Evolutionary conservation across 2,113 vertebrate genomes (phyloP).

Genomic region (Lophius piscatorius): DNA sequence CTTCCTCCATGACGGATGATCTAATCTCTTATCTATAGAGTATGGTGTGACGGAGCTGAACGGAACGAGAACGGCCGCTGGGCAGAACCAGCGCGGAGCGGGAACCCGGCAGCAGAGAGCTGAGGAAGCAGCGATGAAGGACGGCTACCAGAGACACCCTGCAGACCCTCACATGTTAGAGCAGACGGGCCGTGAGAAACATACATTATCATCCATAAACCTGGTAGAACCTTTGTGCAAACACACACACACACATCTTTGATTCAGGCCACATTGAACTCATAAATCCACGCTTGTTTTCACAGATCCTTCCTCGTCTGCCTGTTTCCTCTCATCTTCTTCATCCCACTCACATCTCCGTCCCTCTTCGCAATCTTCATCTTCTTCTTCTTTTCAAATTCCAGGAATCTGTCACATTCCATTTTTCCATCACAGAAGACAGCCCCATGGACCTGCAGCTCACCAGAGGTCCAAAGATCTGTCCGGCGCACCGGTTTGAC

Average conservation of each 20-base stretch:
- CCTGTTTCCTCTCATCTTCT: conserved; percentile 40
- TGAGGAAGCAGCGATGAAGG: conserved; percentile 70
- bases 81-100: conserved; percentile 38
- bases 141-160: conserved; percentile 72
- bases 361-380: too few species aligned
- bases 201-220: conserved; percentile 31
- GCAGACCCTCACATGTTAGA: conserved; percentile 44
- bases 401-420: conserved; percentile 60
- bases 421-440: conserved; percentile 61
- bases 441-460: conserved; percentile 31
- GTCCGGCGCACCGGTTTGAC: conserved; percentile 39
- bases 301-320: conserved; percentile 51
- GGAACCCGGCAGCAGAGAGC: conserved; percentile 57
- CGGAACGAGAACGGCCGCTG: conserved; percentile 16
- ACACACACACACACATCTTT: conserved; percentile 9
- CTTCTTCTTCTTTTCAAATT: conserved; percentile 60
- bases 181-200: conserved; percentile 27
- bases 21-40: too few species aligned
- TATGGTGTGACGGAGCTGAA: too few species aligned
- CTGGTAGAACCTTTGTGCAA: conserved; percentile 3
- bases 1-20: too few species aligned
- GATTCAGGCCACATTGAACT: conserved; percentile 19
- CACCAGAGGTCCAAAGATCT: conserved; percentile 52
- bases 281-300: conserved; percentile 48
- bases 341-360: conserved; percentile 17